A percentile compares a stretch with the other conserved stretches of the same genome.
Evolutionary conservation across 1,140 invertebrate species (phyloP).

Genomic region (Drosophila kanapiae): DNA sequence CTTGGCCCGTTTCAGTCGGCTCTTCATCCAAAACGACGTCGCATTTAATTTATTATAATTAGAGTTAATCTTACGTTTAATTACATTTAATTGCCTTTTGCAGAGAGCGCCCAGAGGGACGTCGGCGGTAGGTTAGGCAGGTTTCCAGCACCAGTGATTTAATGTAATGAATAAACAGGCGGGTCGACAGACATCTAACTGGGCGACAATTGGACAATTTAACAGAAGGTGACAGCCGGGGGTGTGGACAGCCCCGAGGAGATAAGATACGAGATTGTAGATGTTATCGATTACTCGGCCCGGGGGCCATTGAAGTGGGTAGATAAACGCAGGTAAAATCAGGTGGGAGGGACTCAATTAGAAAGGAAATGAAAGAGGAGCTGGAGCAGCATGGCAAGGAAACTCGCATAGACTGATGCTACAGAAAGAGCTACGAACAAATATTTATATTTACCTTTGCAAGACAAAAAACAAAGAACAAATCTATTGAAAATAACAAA

Average conservation of each 20-base stretch:
- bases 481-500: too few species aligned
- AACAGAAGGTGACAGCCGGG: slow-evolving; percentile 27
- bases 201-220: slow-evolving; percentile 52
- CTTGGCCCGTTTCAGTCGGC: slow-evolving; percentile 44
- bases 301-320: slow-evolving; percentile 7
- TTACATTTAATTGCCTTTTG: slow-evolving; percentile 76
- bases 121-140: neutral
- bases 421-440: too few species aligned
- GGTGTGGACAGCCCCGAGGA: slow-evolving; percentile 34
- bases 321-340: slow-evolving; percentile 20
- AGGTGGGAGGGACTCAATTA: slow-evolving; percentile 37
- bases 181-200: slow-evolving; percentile 26
- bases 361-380: slow-evolving; percentile 5
- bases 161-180: slow-evolving; percentile 71
- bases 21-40: slow-evolving; percentile 36
- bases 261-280: slow-evolving; percentile 30
- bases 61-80: slow-evolving; percentile 80
- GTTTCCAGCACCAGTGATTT: slow-evolving; percentile 41
- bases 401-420: neutral
- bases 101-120: neutral
- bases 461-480: too few species aligned
- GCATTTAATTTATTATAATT: slow-evolving; percentile 81
- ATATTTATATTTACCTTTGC: too few species aligned
- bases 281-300: slow-evolving; percentile 44
- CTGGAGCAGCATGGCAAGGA: neutral